A percentile compares a stretch with the other conserved stretches of the same genome.
phyloP scores from a whole-genome alignment of 2,888 invertebrate species.

The Pantelozetes paolii region DNA sequence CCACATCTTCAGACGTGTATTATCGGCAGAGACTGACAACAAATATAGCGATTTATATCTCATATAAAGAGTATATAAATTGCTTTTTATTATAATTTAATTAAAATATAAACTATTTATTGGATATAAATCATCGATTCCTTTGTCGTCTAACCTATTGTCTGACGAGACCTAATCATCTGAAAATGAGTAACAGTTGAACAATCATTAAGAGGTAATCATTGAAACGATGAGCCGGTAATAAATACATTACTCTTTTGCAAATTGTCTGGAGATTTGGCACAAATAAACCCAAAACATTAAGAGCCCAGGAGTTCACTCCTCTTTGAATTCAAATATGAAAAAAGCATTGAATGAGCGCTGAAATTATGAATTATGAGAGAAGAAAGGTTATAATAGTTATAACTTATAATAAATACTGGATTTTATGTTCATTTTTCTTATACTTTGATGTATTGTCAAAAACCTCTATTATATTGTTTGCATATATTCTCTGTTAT shows the following conservation, averaged over 20 bases:
- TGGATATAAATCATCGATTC: no score
- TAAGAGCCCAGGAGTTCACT: not conserved
- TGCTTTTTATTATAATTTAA: not conserved
- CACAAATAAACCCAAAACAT: not conserved
- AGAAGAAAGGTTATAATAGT: no score
- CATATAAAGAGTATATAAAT: no score
- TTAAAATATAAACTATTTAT: not conserved
- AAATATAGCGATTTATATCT: no score
- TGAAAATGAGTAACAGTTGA: not conserved
- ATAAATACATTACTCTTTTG: slow-evolving; percentile 23
- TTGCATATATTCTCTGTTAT: not conserved
- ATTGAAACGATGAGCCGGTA: not conserved
- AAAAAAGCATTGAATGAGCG: not conserved
- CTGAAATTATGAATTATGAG: slow-evolving; percentile 15
- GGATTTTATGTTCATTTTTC: not conserved
- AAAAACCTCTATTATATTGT: not conserved
- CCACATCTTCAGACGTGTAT: no score
- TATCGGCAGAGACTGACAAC: no score
- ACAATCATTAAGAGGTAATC: slow-evolving; percentile 15
- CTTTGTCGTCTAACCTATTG: not conserved
- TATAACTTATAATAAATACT: not conserved
- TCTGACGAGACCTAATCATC: not conserved
- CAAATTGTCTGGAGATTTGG: slow-evolving; percentile 9
- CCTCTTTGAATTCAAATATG: not conserved
- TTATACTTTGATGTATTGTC: slow-evolving; percentile 10